Percentiles rank a stretch among this genome's conserved stretches.
Conservation (phyloP, 2,888 invertebrate genomes). For the Andrena haemorrhoa region DNA sequence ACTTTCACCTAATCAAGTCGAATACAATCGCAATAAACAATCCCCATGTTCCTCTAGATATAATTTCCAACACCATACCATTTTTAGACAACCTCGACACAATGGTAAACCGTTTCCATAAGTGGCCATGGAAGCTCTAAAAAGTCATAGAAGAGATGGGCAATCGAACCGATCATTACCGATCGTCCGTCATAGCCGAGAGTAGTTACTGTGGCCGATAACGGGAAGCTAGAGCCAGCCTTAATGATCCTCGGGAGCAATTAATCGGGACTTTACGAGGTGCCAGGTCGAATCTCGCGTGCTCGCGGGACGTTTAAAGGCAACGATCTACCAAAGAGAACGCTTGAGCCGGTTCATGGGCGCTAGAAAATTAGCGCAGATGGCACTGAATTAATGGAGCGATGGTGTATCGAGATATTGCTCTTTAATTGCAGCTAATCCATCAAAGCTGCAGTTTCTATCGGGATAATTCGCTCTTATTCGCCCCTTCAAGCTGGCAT, state of each 20-base stretch:
- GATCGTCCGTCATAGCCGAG: slow-evolving; percentile 10
- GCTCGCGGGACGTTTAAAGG: not conserved
- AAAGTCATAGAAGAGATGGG: not conserved
- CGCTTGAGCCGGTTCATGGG: not conserved
- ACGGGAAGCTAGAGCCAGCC: not conserved
- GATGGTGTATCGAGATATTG: slow-evolving; percentile 1
- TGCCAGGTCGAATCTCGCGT: not conserved
- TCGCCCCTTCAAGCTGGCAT: not conserved
- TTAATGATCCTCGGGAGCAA: slow-evolving; percentile 3
- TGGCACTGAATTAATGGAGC: not conserved
- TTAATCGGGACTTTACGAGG: slow-evolving; percentile 16
- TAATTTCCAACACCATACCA: too few relatives aligned
- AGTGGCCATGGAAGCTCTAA: not conserved
- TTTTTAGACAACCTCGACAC: not conserved
- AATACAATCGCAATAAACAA: too few relatives aligned
- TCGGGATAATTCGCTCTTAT: not conserved
- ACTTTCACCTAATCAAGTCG: too few relatives aligned
- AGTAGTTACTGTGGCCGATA: not conserved
- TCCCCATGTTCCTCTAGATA: too few relatives aligned
- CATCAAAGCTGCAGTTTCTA: not conserved
- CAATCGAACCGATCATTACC: slow-evolving; percentile 21
- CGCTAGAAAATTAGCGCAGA: not conserved
- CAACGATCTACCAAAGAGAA: not conserved
- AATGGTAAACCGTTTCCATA: too few relatives aligned
- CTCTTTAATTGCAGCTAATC: slow-evolving; percentile 8